Percentiles rank a stretch among this genome's conserved stretches.
phyloP scores from a whole-genome alignment of 1,140 invertebrate genomes.

The Bombus confusus region DNA sequence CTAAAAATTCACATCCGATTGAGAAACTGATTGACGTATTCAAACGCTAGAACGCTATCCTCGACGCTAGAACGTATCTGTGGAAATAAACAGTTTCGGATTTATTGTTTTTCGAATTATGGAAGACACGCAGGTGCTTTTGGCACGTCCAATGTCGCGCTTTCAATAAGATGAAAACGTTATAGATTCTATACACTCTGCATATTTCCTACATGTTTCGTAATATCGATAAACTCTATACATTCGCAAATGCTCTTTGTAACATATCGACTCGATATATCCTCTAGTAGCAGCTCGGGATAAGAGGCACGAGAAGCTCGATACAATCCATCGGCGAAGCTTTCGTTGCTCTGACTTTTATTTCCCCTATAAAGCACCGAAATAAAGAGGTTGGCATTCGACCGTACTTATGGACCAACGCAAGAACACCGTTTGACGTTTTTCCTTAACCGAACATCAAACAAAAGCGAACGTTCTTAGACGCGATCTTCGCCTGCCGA shows the following conservation, averaged over 20 bases:
- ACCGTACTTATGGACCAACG: neutral
- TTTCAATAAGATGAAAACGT: too few species aligned
- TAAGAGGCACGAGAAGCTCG: neutral
- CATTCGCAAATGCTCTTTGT: too few species aligned
- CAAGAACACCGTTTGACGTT: neutral
- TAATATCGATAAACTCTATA: neutral
- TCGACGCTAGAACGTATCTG: too few species aligned
- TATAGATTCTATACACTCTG: too few species aligned
- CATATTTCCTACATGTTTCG: too few species aligned
- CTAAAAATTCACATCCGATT: neutral
- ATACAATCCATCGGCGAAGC: neutral
- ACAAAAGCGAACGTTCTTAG: neutral
- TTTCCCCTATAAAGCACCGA: neutral
- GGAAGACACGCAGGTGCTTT: neutral
- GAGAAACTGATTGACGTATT: neutral
- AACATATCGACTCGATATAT: too few species aligned
- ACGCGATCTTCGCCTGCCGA: neutral
- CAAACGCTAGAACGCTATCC: too few species aligned
- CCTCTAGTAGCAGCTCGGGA: too few species aligned
- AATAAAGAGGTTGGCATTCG: constrained; percentile 3
- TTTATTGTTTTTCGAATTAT: neutral
- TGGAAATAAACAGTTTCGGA: too few species aligned
- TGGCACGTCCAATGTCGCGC: too few species aligned
- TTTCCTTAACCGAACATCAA: neutral
- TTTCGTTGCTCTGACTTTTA: neutral